Evolutionary conservation across 1,140 invertebrate genomes (phyloP).

Genomic region (Fragariocoptes setiger): DNA sequence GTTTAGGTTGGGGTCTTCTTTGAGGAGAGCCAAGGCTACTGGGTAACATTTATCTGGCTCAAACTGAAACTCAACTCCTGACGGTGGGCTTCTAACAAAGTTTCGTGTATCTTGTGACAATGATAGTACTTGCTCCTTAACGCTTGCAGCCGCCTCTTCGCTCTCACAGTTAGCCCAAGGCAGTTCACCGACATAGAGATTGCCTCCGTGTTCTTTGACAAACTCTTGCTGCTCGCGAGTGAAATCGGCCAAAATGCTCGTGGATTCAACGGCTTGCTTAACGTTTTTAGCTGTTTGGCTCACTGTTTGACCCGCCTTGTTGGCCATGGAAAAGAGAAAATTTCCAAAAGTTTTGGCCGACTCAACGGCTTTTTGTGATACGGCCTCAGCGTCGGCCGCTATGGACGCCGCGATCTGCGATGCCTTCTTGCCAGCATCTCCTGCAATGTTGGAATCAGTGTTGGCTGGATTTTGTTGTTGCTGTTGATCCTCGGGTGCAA

Average conservation of each 20-base stretch:
- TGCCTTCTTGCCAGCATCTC: conserved; percentile 1
- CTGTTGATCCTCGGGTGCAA: neutral
- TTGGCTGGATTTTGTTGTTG: neutral
- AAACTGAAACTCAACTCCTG: conserved; percentile 76
- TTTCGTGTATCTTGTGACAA: conserved; percentile 74
- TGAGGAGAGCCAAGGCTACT: conserved; percentile 64
- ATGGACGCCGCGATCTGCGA: conserved; percentile 11
- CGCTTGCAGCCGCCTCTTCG: conserved; percentile 32
- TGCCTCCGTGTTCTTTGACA: conserved; percentile 42
- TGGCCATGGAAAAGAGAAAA: conserved; percentile 58
- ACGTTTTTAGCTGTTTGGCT: conserved; percentile 52
- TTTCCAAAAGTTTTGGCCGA: conserved; percentile 53
- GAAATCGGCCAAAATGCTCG: conserved; percentile 76
- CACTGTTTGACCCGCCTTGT: conserved; percentile 46
- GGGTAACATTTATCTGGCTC: conserved; percentile 66
- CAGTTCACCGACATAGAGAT: conserved; percentile 37
- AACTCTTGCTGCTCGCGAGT: conserved; percentile 86
- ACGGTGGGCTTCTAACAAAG: conserved; percentile 76
- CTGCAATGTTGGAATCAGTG: neutral
- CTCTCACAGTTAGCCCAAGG: conserved; percentile 69
- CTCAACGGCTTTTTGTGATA: conserved; percentile 60
- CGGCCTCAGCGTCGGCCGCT: conserved; percentile 17
- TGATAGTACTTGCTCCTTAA: conserved; percentile 74
- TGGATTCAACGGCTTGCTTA: conserved; percentile 79
- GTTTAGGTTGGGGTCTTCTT: conserved; percentile 71